phyloP scores from a whole-genome alignment of 2,888 invertebrate genomes.

The Chorisops tibialis region DNA sequence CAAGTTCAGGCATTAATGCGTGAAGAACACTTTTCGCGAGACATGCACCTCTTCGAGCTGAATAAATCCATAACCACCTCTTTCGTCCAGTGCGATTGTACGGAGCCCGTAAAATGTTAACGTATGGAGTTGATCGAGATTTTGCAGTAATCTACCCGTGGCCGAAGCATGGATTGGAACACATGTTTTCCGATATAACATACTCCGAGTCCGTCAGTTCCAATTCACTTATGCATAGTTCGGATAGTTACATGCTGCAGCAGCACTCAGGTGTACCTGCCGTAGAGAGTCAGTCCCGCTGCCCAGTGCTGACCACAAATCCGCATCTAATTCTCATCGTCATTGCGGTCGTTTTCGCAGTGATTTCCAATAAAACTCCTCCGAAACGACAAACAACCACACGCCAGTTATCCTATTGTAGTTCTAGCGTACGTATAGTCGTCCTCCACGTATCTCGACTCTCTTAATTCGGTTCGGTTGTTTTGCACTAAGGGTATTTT shows the following conservation, averaged over 20 bases:
- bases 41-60: background rate
- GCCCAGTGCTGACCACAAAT: no score
- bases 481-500: conserved; percentile 8
- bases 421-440: conserved; percentile 10
- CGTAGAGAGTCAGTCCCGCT: no score
- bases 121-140: conserved; percentile 12
- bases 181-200: conserved; percentile 30
- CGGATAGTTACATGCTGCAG: no score
- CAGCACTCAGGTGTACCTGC: conserved; percentile 4
- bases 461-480: background rate
- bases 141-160: conserved; percentile 18
- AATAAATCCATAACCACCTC: background rate
- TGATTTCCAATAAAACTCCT: conserved; percentile 11
- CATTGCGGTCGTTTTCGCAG: no score
- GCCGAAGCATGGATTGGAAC: conserved; percentile 28
- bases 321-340: no score
- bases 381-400: background rate
- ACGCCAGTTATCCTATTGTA: conserved; percentile 23
- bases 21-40: conserved; percentile 9
- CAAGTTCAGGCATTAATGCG: conserved; percentile 14
- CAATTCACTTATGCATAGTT: conserved; percentile 26
- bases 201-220: conserved; percentile 30
- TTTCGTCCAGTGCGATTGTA: background rate
- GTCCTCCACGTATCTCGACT: conserved; percentile 16
- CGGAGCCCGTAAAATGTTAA: conserved; percentile 5